These are phyloP conservation scores for Chrysolina americana DNA, from an alignment of 2,888 invertebrate species.

Conservation along the genomic window DNA sequence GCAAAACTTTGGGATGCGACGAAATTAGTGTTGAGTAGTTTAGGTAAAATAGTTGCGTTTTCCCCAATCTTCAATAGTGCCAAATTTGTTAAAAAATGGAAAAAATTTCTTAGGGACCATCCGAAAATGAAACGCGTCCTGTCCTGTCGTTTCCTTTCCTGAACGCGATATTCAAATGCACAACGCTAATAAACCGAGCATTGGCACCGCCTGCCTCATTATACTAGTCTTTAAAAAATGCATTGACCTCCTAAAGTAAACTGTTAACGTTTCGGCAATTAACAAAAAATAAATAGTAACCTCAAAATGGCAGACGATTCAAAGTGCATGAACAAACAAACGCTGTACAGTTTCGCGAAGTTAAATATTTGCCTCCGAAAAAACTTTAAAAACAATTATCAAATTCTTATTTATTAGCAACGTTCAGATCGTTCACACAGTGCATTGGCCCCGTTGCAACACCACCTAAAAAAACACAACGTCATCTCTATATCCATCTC, in stretches of 20 bases:
- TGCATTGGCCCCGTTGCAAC: slow-evolving; percentile 55
- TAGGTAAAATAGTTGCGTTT: too few species aligned
- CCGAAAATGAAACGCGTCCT: not conserved
- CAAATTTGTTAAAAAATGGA: not conserved
- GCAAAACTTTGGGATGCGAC: too few species aligned
- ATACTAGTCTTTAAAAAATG: slow-evolving; percentile 44
- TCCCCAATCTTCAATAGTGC: too few species aligned
- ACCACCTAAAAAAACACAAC: slow-evolving; percentile 51
- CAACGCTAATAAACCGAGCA: slow-evolving; percentile 22
- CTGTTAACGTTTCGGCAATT: slow-evolving; percentile 41
- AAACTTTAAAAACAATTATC: slow-evolving; percentile 54
- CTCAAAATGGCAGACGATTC: slow-evolving; percentile 44
- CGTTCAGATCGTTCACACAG: slow-evolving; percentile 53
- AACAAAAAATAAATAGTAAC: slow-evolving; percentile 42
- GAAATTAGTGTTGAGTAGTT: too few species aligned
- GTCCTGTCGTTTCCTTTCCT: slow-evolving; percentile 5
- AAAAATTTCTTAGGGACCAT: too few species aligned
- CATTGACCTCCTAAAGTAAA: slow-evolving; percentile 46
- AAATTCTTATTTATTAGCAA: slow-evolving; percentile 57
- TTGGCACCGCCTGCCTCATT: slow-evolving; percentile 38
- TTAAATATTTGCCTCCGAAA: slow-evolving; percentile 52
- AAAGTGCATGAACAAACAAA: slow-evolving; percentile 48
- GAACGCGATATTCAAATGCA: slow-evolving; percentile 32
- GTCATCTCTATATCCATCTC: slow-evolving; percentile 50
- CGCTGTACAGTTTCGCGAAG: slow-evolving; percentile 36